These are phyloP conservation scores for Pogonognathellus flavescens DNA, from an alignment of 1,140 invertebrate species.

Conservation along the genomic window DNA sequence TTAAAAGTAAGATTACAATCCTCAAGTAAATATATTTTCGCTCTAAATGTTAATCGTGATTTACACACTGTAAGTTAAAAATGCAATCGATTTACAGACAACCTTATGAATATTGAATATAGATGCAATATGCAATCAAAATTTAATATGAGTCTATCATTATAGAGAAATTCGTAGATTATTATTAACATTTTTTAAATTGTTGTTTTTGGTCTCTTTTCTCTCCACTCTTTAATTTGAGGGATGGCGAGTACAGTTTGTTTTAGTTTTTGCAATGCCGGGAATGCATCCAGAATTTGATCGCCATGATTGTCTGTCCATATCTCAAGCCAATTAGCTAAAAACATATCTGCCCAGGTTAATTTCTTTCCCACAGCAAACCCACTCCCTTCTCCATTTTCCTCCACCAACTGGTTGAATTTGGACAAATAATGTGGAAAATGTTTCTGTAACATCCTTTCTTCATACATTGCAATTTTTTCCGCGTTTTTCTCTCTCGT, in stretches of 20 bases:
- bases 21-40: too few relatives aligned
- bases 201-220: too few relatives aligned
- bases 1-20: too few relatives aligned
- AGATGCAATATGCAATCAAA: too few relatives aligned
- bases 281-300: background rate
- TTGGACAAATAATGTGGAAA: conserved; percentile 70
- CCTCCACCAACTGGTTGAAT: conserved; percentile 10
- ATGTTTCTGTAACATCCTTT: background rate
- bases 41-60: too few relatives aligned
- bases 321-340: background rate
- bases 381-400: conserved; percentile 30
- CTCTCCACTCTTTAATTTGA: conserved; percentile 26
- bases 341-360: conserved; percentile 34
- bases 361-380: background rate
- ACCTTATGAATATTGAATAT: too few relatives aligned
- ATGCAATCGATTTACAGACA: too few relatives aligned
- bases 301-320: too few relatives aligned
- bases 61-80: too few relatives aligned
- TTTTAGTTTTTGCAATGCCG: background rate
- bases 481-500: background rate
- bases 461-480: background rate
- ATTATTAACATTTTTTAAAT: too few relatives aligned
- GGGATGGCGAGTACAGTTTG: background rate
- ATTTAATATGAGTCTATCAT: too few relatives aligned
- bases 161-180: too few relatives aligned